Evolutionary conservation across 2,113 vertebrate species (phyloP), one percentile per base, ranked within the genome.

Genomic region (Aphelocoma coerulescens): DNA sequence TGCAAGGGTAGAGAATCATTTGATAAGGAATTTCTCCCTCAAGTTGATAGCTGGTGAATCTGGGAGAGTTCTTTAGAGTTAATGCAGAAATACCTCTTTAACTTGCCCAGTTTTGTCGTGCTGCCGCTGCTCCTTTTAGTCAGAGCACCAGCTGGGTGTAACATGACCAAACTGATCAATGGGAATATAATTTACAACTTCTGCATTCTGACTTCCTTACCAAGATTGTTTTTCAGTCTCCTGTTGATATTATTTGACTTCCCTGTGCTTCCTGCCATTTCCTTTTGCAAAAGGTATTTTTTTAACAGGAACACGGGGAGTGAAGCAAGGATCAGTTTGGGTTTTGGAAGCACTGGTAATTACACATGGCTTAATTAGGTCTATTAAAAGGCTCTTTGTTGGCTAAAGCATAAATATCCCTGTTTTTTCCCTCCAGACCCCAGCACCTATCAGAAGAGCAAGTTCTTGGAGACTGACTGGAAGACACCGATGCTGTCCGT

Each of bases 401-500:
- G 46, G 18, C 28, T 73, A 39, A 69, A 52, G 59, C 14, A 5
- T 18, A 30, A 74, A 57, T 9, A 55, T 14, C 3, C 7, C 16
- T 55, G 39, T 1, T 28, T 96, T 17, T 30, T 32, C 91, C n/a
- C 85, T 96, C 7, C 93, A 98, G 97, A 79, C 33, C 67, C 95
- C 51, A 80, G 24, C 49, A 33, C 21, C 27, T 61, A 93, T 55
- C 96, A 96, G 72, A 97, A 91, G 75, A 90, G 84, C 66, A 24
- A 39, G 97, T 98, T 95, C 74, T 63, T 96, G 97, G 98, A 93
- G 91, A 98, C 98, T 74, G 98, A 99, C 93, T 99, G 99, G 98
- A 98, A 98, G 95, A 99, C 99, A 3, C 98, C 98, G 8, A 96
- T 97, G 93, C 92, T 98, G 89, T 99, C 98, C 2, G 97, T 97